These are phyloP conservation scores for Gerris buenoi DNA, from an alignment of 1,140 invertebrate species.

Conservation along the genomic window DNA sequence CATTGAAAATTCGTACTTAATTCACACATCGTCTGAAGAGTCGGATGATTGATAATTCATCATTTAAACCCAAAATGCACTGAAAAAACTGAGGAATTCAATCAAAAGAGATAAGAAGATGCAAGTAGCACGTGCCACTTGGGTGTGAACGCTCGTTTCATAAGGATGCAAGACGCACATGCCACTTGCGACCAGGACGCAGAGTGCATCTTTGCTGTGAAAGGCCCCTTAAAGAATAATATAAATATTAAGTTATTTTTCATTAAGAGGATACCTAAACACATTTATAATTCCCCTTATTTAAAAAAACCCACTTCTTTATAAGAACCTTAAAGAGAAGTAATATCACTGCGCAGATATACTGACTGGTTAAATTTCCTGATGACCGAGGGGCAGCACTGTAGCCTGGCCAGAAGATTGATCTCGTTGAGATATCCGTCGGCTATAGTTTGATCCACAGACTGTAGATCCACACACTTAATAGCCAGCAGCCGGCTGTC, in stretches of 20 bases:
- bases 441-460: slow-evolving; percentile 49
- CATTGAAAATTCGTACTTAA: too few species aligned
- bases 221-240: not conserved
- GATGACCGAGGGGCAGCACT: slow-evolving; percentile 68
- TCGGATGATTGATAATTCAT: too few species aligned
- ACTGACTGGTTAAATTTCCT: slow-evolving; percentile 80
- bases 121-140: too few species aligned
- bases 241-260: not conserved
- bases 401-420: slow-evolving; percentile 62
- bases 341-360: not conserved
- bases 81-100: too few species aligned
- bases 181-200: too few species aligned
- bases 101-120: too few species aligned
- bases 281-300: not conserved
- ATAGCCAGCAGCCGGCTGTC: slow-evolving; percentile 23
- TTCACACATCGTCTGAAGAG: too few species aligned
- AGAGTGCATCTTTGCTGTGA: not conserved
- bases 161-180: too few species aligned
- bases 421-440: slow-evolving; percentile 85
- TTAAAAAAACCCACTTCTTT: not conserved
- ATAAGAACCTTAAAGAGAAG: slow-evolving; percentile 8
- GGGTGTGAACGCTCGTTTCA: too few species aligned
- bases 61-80: too few species aligned
- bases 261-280: not conserved
- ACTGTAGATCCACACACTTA: slow-evolving; percentile 43